Evolutionary conservation across 2,797 vertebrate species (phyloP).

Genomic region (Hippoglossus hippoglossus): DNA sequence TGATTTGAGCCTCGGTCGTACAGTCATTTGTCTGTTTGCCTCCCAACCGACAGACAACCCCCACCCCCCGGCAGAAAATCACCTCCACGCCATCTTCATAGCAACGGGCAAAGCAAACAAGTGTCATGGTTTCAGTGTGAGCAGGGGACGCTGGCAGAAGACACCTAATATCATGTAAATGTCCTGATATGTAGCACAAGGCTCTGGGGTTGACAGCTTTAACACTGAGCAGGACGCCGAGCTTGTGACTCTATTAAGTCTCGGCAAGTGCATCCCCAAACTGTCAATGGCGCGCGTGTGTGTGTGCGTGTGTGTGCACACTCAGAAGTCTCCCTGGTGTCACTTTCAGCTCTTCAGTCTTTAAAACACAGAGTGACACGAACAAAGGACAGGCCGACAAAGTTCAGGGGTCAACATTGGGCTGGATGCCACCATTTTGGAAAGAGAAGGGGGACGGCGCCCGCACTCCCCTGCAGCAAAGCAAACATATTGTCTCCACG

Average conservation of each 20-base stretch:
- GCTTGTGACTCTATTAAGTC: conserved; percentile 82
- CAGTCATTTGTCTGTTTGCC: conserved; percentile 19
- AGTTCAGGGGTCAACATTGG: conserved; percentile 77
- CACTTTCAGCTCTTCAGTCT: conserved; percentile 76
- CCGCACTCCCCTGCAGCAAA: background rate
- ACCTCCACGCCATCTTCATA: conserved; percentile 76
- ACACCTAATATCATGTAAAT: conserved; percentile 86
- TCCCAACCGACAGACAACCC: conserved; percentile 6
- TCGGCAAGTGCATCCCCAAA: conserved; percentile 68
- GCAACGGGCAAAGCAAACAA: conserved; percentile 86
- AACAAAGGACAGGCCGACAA: conserved; percentile 76
- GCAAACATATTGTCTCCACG: conserved; percentile 34
- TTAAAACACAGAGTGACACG: conserved; percentile 66
- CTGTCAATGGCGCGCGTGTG: conserved; percentile 67
- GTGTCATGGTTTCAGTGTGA: conserved; percentile 74
- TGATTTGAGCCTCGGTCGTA: background rate
- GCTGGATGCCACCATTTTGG: conserved; percentile 73
- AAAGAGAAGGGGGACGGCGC: conserved; percentile 14
- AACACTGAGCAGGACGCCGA: conserved; percentile 74
- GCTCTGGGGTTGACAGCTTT: conserved; percentile 80
- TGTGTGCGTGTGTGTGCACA: conserved; percentile 17
- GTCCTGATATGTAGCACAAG: conserved; percentile 81
- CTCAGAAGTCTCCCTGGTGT: conserved; percentile 66
- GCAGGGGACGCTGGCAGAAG: conserved; percentile 62
- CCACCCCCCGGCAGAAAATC: conserved; percentile 67